Conservation (phyloP, 2,888 invertebrate species). For the Mechanitis messenoides region DNA sequence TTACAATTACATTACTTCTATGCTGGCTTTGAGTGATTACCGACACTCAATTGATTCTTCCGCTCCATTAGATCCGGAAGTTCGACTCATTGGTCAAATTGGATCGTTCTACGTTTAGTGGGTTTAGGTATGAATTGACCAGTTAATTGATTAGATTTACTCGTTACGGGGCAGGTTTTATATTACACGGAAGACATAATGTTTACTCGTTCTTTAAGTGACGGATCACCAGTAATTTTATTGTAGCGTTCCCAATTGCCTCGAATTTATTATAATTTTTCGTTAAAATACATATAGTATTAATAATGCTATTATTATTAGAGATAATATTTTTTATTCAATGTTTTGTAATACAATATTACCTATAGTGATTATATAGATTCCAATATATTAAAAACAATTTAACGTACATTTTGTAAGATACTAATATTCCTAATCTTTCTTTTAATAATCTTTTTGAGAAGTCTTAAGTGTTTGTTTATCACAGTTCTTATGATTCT, state of each 20-base stretch:
- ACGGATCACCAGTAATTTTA: no score
- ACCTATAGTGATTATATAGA: no score
- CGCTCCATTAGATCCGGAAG: conserved; percentile 30
- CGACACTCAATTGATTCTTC: conserved; percentile 29
- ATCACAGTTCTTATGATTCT: neutral
- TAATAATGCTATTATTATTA: neutral
- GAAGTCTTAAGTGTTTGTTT: neutral
- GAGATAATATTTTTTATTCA: neutral
- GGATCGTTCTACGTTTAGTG: conserved; percentile 22
- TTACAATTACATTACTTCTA: conserved; percentile 19
- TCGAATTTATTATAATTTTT: no score
- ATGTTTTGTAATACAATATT: no score
- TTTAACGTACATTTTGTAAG: no score
- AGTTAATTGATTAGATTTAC: conserved; percentile 8
- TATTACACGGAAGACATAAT: no score
- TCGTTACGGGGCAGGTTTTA: neutral
- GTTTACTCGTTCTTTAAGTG: no score
- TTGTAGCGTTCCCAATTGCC: no score
- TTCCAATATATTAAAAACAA: no score
- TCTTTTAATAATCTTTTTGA: no score
- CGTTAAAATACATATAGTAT: no score
- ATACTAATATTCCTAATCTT: no score
- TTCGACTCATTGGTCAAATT: conserved; percentile 24
- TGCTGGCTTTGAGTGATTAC: conserved; percentile 24
- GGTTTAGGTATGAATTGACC: conserved; percentile 8